Conservation (phyloP, 2,113 vertebrate species). For the Candoia aspera region DNA sequence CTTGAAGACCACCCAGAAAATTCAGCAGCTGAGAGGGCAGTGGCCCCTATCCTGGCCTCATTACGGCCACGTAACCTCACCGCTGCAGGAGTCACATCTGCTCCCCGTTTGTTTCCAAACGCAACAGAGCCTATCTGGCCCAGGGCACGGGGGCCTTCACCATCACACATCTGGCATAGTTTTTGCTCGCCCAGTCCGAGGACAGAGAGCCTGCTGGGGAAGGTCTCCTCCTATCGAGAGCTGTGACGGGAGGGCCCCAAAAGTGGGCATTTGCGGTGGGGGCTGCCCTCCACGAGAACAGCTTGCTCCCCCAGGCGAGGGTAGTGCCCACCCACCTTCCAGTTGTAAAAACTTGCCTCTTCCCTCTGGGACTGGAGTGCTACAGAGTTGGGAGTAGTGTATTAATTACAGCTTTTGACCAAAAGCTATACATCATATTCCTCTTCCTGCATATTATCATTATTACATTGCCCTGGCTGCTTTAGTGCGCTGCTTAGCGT, state of each 20-base stretch:
- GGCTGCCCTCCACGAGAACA: neutral
- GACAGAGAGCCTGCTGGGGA: no score
- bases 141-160: no score
- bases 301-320: neutral
- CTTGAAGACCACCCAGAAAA: no score
- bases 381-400: neutral
- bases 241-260: neutral
- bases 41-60: no score
- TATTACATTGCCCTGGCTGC: neutral
- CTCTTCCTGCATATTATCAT: neutral
- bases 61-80: no score
- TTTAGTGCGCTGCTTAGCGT: neutral
- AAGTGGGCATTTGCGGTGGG: neutral
- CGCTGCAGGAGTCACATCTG: no score
- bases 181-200: no score
- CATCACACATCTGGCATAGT: no score
- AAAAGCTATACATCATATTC: neutral
- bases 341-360: neutral
- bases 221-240: no score
- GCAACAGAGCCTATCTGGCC: no score
- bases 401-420: neutral
- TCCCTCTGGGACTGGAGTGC: neutral
- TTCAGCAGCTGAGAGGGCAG: no score
- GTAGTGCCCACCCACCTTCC: neutral
- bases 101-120: no score